These are phyloP conservation scores for Halisarca cf. caerulea DNA, from an alignment of 37 sponge, comb jelly and placozoan species.

Conservation along the genomic window DNA sequence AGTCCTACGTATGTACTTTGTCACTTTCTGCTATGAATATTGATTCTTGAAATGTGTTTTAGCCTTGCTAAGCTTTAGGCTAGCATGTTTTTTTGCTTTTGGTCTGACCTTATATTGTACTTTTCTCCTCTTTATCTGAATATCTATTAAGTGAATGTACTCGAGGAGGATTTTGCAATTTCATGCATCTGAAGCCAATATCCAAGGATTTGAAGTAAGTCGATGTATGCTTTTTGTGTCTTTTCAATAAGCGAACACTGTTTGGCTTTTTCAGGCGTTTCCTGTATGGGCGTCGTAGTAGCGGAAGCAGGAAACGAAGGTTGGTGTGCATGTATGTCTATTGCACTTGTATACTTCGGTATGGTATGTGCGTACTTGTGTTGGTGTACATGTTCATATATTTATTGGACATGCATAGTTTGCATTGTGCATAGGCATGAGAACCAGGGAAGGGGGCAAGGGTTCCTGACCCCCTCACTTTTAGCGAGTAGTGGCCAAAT, in stretches of 20 bases:
- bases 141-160: constrained; percentile 88
- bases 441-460: no score
- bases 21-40: no score
- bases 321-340: not conserved
- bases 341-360: not conserved
- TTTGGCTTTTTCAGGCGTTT: constrained; percentile 29
- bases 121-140: no score
- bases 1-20: no score
- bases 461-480: no score
- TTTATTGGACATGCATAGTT: not conserved
- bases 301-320: constrained; percentile 1
- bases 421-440: not conserved
- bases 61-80: not conserved
- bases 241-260: not conserved
- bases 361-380: not conserved
- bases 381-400: not conserved
- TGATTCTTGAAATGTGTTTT: no score
- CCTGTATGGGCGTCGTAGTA: constrained; percentile 38
- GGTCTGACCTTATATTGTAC: no score
- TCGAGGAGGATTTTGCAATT: constrained; percentile 98
- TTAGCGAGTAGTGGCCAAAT: no score
- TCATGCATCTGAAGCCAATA: constrained; percentile 98
- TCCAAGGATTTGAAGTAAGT: constrained; percentile 88
- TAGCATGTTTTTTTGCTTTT: not conserved
- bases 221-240: not conserved